phyloP scores from a whole-genome alignment of 1,140 invertebrate species.

The Zaprionus gabonicus region DNA sequence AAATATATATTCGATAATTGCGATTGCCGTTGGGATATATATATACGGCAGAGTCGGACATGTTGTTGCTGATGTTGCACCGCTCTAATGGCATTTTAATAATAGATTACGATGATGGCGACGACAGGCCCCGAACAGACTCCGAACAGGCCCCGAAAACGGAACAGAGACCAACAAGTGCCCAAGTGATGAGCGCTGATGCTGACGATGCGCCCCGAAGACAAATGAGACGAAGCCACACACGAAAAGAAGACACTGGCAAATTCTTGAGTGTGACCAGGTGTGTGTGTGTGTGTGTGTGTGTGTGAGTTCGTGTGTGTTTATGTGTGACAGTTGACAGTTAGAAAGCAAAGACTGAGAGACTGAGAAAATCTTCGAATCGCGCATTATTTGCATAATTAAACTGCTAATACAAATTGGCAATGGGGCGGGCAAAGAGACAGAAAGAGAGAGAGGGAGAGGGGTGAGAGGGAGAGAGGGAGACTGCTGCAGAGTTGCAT shows the following conservation, averaged over 20 bases:
- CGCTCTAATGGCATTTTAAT: conserved; percentile 80
- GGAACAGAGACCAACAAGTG: conserved; percentile 30
- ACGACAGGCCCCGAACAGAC: conserved; percentile 54
- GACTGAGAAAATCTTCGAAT: conserved; percentile 28
- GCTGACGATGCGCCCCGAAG: conserved; percentile 60
- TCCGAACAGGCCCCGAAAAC: conserved; percentile 31
- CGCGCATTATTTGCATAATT: conserved; percentile 76
- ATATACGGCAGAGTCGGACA: neutral
- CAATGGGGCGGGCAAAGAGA: conserved; percentile 17
- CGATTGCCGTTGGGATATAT: conserved; percentile 64
- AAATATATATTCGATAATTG: conserved; percentile 74
- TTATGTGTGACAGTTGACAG: conserved; percentile 74
- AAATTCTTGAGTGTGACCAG: neutral
- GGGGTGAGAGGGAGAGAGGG: neutral
- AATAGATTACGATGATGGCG: conserved; percentile 78
- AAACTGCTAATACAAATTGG: conserved; percentile 75
- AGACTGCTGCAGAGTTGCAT: neutral
- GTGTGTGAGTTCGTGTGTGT: conserved; percentile 6
- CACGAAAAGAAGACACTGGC: conserved; percentile 34
- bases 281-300: neutral
- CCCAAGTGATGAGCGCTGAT: conserved; percentile 28
- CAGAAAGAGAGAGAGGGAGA: neutral
- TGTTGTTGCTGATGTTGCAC: conserved; percentile 40
- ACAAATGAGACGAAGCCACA: conserved; percentile 59
- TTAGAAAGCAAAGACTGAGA: conserved; percentile 57